Conservation (phyloP, 2,113 vertebrate genomes). For the Hippocampus barbouri region DNA sequence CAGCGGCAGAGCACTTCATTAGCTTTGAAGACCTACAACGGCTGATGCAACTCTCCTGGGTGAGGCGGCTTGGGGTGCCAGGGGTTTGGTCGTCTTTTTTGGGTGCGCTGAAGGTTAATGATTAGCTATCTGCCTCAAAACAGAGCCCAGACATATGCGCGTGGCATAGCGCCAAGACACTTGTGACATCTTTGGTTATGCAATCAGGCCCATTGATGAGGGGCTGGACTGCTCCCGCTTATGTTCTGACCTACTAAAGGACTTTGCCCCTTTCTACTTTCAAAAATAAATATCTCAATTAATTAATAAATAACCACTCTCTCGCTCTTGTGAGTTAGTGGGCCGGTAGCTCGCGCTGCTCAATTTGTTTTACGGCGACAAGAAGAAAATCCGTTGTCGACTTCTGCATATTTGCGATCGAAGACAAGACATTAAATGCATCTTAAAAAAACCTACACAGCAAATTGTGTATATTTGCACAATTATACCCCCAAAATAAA, state of each 20-base stretch:
- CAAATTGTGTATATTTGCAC: too few species aligned
- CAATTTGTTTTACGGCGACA: not conserved
- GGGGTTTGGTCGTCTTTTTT: slow-evolving; percentile 8
- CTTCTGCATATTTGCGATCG: not conserved
- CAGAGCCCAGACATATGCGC: slow-evolving; percentile 7
- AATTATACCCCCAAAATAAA: too few species aligned
- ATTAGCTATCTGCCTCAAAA: slow-evolving; percentile 57
- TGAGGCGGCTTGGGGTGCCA: slow-evolving; percentile 24
- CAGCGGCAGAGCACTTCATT: not conserved
- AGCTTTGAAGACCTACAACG: not conserved
- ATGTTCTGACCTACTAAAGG: not conserved
- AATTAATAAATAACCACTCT: not conserved
- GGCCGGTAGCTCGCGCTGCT: not conserved
- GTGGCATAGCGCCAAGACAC: slow-evolving; percentile 22
- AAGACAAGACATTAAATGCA: not conserved
- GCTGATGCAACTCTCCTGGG: slow-evolving; percentile 58
- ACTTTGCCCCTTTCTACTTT: not conserved
- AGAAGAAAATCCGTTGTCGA: not conserved
- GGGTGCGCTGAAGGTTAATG: slow-evolving; percentile 26
- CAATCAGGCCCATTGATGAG: not conserved
- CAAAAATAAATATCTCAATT: not conserved
- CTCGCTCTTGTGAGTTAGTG: not conserved
- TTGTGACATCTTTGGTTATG: slow-evolving; percentile 21
- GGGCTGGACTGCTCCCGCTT: not conserved
- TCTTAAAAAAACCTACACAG: too few species aligned